These are phyloP conservation scores for Poecilus cupreus DNA, from an alignment of 2,888 invertebrate species.

Conservation along the genomic window DNA sequence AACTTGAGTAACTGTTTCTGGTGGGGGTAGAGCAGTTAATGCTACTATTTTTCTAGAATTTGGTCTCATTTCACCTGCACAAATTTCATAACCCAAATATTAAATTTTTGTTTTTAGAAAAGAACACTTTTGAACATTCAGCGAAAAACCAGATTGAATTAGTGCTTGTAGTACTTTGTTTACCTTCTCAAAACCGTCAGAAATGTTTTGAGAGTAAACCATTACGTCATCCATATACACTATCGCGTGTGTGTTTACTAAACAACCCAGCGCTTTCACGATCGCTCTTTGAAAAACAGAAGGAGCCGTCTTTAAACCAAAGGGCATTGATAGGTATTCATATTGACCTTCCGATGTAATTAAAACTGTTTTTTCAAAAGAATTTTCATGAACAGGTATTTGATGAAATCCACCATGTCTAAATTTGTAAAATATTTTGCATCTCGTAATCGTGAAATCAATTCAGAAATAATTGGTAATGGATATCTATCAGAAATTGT, in stretches of 20 bases:
- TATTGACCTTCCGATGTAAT: background rate
- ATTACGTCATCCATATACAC: background rate
- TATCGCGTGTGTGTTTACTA: background rate
- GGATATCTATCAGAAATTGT: slow-evolving; percentile 24
- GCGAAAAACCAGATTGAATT: background rate
- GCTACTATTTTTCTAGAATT: slow-evolving; percentile 38
- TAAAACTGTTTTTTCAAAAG: slow-evolving; percentile 44
- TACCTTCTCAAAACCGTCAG: background rate
- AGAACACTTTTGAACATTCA: slow-evolving; percentile 32
- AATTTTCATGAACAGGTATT: slow-evolving; percentile 42
- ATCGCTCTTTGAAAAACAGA: background rate
- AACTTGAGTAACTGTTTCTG: slow-evolving; percentile 30
- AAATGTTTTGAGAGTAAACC: background rate
- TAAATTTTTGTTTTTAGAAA: slow-evolving; percentile 33
- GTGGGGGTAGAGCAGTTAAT: background rate
- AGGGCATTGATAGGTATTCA: background rate
- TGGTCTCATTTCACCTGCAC: slow-evolving; percentile 57
- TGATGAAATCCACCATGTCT: slow-evolving; percentile 49
- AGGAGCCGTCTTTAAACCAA: background rate
- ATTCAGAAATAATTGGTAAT: background rate
- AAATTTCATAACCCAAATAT: slow-evolving; percentile 44
- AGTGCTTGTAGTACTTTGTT: background rate
- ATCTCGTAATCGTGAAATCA: background rate
- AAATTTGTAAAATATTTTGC: background rate
- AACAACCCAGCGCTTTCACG: background rate